phyloP scores from a whole-genome alignment of 2,113 vertebrate genomes.

The Trichomycterus rosablanca region DNA sequence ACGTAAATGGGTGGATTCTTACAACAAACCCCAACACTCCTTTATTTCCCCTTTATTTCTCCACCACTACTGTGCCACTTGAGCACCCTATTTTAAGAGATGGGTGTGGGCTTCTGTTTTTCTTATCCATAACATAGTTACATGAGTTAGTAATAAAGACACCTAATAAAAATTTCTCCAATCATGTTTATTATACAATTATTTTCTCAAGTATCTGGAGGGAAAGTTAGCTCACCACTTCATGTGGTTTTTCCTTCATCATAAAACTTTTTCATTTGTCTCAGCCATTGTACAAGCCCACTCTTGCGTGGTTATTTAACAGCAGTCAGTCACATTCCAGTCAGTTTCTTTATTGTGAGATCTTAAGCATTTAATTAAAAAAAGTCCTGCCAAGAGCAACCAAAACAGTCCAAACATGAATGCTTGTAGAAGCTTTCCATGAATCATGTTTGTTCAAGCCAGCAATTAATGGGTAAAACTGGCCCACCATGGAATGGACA shows the following conservation, averaged over 20 bases:
- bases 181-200: not conserved
- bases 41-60: too few species aligned
- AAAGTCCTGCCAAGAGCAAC: conserved; percentile 51
- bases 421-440: conserved; percentile 43
- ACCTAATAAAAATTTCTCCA: too few species aligned
- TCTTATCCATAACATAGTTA: not conserved
- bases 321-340: conserved; percentile 50
- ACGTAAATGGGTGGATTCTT: too few species aligned
- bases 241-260: conserved; percentile 7
- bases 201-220: conserved; percentile 10
- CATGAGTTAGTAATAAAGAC: too few species aligned
- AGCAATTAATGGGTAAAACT: conserved; percentile 46
- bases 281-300: conserved; percentile 16
- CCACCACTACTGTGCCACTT: too few species aligned
- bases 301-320: conserved; percentile 31
- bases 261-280: conserved; percentile 38
- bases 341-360: conserved; percentile 58
- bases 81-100: too few species aligned
- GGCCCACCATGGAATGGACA: conserved; percentile 19
- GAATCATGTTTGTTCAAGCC: conserved; percentile 49
- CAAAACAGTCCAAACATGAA: conserved; percentile 44
- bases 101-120: not conserved
- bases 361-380: conserved; percentile 47
- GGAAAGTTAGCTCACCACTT: not conserved
- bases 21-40: too few species aligned